Evolutionary conservation across 2,888 invertebrate species (phyloP).

Genomic region (Cabera pusaria): DNA sequence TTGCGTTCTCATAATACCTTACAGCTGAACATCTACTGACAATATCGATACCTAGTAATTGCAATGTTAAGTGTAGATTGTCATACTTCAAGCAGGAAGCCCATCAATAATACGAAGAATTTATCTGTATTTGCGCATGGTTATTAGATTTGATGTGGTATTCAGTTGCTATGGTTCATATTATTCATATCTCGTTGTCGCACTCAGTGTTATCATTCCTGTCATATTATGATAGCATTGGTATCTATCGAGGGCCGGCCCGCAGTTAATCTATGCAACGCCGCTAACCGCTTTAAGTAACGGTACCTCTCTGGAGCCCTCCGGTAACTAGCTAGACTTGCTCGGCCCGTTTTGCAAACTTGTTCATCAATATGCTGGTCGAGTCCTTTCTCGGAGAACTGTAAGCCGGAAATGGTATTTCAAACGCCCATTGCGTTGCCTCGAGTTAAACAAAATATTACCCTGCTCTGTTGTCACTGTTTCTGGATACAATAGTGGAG

Average conservation of each 20-base stretch:
- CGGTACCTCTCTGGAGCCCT: slow-evolving; percentile 64
- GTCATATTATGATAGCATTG: slow-evolving; percentile 43
- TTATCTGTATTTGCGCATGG: slow-evolving; percentile 1
- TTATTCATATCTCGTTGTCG: slow-evolving; percentile 41
- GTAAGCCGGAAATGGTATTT: slow-evolving; percentile 51
- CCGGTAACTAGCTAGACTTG: slow-evolving; percentile 55
- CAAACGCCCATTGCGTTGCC: slow-evolving; percentile 30
- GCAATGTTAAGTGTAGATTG: too few species aligned
- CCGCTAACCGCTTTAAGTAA: slow-evolving; percentile 63
- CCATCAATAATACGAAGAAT: slow-evolving; percentile 13
- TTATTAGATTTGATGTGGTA: slow-evolving; percentile 19
- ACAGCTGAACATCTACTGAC: too few species aligned
- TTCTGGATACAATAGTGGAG: slow-evolving; percentile 2
- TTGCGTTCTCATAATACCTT: too few species aligned
- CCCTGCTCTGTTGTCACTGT: neutral
- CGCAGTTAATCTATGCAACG: slow-evolving; percentile 62
- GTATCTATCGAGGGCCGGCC: slow-evolving; percentile 63
- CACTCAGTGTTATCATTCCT: slow-evolving; percentile 46
- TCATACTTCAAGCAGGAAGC: too few species aligned
- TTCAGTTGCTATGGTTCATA: slow-evolving; percentile 38
- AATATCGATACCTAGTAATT: too few species aligned
- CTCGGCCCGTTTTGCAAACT: slow-evolving; percentile 62
- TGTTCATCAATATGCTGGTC: slow-evolving; percentile 54
- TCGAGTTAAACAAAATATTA: slow-evolving; percentile 15
- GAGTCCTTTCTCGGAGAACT: slow-evolving; percentile 51